Percentiles rank a stretch among this genome's conserved stretches.
These are phyloP conservation scores for Xestoiulus laeticollis DNA, from an alignment of 2,888 invertebrate genomes.

Conservation along the genomic window DNA sequence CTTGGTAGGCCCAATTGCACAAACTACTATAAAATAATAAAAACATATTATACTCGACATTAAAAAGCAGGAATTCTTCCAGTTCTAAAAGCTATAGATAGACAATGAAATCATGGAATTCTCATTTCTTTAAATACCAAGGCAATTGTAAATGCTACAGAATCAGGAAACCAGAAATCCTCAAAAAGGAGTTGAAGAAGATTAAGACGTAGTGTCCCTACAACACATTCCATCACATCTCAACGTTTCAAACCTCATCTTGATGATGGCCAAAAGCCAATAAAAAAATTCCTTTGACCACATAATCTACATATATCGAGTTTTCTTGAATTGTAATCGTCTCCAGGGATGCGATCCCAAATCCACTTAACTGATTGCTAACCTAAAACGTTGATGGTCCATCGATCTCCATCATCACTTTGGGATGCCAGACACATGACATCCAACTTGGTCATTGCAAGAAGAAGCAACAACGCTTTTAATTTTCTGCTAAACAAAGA, in stretches of 20 bases:
- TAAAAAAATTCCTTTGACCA: background rate
- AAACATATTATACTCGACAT: too few relatives aligned
- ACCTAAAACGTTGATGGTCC: background rate
- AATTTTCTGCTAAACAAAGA: constrained; percentile 1
- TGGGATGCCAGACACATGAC: background rate
- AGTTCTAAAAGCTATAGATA: too few relatives aligned
- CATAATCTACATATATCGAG: background rate
- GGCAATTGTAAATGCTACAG: too few relatives aligned
- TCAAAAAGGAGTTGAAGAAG: too few relatives aligned
- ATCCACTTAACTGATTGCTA: background rate
- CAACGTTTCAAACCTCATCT: too few relatives aligned
- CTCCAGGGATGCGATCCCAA: background rate
- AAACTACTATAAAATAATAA: too few relatives aligned
- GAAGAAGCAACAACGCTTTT: constrained; percentile 11
- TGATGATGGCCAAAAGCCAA: background rate
- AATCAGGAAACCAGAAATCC: too few relatives aligned
- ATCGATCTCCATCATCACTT: background rate
- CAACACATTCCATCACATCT: background rate
- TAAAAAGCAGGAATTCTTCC: too few relatives aligned
- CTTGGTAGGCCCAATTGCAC: too few relatives aligned
- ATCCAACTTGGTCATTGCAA: background rate
- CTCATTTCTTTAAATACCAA: too few relatives aligned
- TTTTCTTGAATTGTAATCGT: background rate
- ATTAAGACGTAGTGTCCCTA: too few relatives aligned
- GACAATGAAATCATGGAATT: too few relatives aligned